Evolutionary conservation across 1,140 invertebrate genomes (phyloP).

Genomic region (Ditylenchus dipsaci): DNA sequence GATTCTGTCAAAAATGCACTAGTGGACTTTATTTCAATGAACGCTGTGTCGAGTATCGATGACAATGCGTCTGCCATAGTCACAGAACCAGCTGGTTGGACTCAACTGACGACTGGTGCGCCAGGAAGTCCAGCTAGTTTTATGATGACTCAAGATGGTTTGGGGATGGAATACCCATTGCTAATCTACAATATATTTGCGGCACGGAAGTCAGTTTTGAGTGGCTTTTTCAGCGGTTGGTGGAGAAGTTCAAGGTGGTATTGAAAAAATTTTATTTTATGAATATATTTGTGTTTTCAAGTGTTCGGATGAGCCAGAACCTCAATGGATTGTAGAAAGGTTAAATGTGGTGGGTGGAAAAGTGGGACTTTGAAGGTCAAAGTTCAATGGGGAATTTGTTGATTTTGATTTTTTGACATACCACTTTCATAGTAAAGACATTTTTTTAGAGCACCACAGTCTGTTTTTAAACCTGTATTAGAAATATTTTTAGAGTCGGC

Average conservation of each 20-base stretch:
- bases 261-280: too few relatives aligned
- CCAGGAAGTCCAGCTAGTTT: background rate
- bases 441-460: too few relatives aligned
- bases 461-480: too few relatives aligned
- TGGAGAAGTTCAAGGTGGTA: conserved; percentile 43
- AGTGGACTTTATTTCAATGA: background rate
- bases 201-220: conserved; percentile 49
- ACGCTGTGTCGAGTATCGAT: background rate
- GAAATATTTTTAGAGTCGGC: too few relatives aligned
- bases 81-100: background rate
- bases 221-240: conserved; percentile 47
- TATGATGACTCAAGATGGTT: background rate
- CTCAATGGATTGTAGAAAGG: conserved; percentile 52
- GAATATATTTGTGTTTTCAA: background rate
- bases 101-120: background rate
- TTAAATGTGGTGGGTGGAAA: conserved; percentile 43
- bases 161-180: background rate
- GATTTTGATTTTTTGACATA: too few relatives aligned
- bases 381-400: too few relatives aligned
- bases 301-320: conserved; percentile 35
- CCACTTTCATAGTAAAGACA: too few relatives aligned
- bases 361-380: conserved; percentile 25
- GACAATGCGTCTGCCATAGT: background rate
- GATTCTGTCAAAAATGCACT: background rate
- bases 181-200: conserved; percentile 38